A percentile compares a stretch with the other conserved stretches of the same genome.
Evolutionary conservation across 2,797 vertebrate species (phyloP).

Genomic region (Galago senegalensis): DNA sequence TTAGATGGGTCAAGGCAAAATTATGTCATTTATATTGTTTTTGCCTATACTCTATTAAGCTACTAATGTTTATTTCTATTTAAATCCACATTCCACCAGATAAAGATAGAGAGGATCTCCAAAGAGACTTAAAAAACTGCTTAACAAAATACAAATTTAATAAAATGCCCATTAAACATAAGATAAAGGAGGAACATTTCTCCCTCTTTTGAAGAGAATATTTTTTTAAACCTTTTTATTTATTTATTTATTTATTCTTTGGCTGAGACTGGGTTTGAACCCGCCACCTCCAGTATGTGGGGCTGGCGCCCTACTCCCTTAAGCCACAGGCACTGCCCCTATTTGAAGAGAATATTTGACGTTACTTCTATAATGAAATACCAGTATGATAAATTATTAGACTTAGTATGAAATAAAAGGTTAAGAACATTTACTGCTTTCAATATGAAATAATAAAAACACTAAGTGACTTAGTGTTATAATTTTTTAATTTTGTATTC

Average conservation of each 20-base stretch:
- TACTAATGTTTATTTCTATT: constrained; percentile 45
- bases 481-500: constrained; percentile 32
- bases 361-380: neutral
- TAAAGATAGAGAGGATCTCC: neutral
- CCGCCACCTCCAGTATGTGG: too few species aligned
- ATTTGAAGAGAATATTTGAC: constrained; percentile 2
- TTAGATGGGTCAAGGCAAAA: neutral
- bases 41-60: constrained; percentile 11
- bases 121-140: neutral
- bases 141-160: constrained; percentile 33
- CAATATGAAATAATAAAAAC: neutral
- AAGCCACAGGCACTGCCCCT: neutral
- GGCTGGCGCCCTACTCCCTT: too few species aligned
- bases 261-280: too few species aligned
- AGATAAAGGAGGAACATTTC: neutral
- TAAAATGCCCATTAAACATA: neutral
- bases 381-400: constrained; percentile 6
- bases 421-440: neutral
- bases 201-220: neutral
- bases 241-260: too few species aligned
- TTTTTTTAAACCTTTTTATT: too few species aligned
- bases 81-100: constrained; percentile 10
- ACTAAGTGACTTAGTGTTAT: neutral
- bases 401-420: constrained; percentile 3
- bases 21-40: neutral